phyloP scores from a whole-genome alignment of 1,140 invertebrate species.

The Aleiodes sp. region DNA sequence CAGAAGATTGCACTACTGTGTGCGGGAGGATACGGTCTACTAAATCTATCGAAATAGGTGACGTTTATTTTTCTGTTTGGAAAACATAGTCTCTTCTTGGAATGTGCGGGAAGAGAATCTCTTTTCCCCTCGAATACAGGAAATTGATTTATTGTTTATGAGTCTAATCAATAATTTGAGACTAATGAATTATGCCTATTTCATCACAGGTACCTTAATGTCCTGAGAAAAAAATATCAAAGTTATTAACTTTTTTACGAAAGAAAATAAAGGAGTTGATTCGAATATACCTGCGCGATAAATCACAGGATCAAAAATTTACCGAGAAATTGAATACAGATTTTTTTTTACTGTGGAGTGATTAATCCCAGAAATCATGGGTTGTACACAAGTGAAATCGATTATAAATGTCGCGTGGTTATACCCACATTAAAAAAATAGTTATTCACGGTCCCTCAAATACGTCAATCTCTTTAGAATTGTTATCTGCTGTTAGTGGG shows the following conservation, averaged over 20 bases:
- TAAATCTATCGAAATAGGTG: background rate
- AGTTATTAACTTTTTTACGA: too few species aligned
- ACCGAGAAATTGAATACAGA: background rate
- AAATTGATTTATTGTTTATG: too few species aligned
- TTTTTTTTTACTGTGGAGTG: background rate
- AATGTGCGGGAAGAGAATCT: too few species aligned
- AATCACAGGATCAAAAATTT: background rate
- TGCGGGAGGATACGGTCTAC: background rate
- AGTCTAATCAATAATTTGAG: too few species aligned
- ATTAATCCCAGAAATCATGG: background rate
- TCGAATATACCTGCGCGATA: background rate
- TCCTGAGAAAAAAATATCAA: too few species aligned
- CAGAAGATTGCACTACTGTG: background rate
- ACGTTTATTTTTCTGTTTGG: background rate
- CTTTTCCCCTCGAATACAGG: too few species aligned
- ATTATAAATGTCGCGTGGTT: conserved; percentile 1
- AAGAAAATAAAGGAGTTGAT: too few species aligned
- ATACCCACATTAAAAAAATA: background rate
- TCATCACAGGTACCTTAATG: too few species aligned
- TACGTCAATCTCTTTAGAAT: conserved; percentile 34
- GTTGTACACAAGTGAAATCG: background rate
- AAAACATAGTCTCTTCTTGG: too few species aligned
- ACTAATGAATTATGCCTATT: too few species aligned
- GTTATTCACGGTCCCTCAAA: conserved; percentile 36
- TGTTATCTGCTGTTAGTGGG: conserved; percentile 14